These are phyloP conservation scores for Drosophila subobscura DNA, from an alignment of 1,140 invertebrate species.

Conservation along the genomic window DNA sequence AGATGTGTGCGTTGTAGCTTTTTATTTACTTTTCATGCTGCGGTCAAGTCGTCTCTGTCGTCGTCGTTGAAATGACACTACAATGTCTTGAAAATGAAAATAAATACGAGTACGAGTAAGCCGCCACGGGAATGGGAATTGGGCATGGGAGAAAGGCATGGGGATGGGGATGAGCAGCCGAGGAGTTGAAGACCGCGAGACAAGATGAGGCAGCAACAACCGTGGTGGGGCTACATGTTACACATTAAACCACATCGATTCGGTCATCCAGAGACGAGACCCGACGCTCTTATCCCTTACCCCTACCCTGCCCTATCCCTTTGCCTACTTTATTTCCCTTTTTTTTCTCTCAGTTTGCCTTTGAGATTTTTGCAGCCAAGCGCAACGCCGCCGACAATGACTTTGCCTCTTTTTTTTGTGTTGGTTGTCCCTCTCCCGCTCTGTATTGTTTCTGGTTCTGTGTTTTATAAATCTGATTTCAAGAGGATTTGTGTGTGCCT, in stretches of 20 bases:
- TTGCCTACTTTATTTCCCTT: background rate
- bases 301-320: slow-evolving; percentile 19
- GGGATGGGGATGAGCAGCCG: no score
- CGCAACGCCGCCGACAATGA: slow-evolving; percentile 76
- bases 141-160: background rate
- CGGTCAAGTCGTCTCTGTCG: slow-evolving; percentile 29
- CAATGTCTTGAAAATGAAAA: slow-evolving; percentile 80
- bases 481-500: slow-evolving; percentile 81
- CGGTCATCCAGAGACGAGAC: background rate
- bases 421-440: background rate
- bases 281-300: background rate
- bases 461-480: slow-evolving; percentile 82
- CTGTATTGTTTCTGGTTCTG: slow-evolving; percentile 31
- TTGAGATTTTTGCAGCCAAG: slow-evolving; percentile 74
- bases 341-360: slow-evolving; percentile 68
- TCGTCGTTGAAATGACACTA: slow-evolving; percentile 77
- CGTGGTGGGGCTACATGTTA: slow-evolving; percentile 63
- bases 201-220: no score
- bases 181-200: no score
- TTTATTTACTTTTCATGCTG: slow-evolving; percentile 78
- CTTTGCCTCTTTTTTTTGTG: slow-evolving; percentile 64
- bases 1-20: slow-evolving; percentile 36
- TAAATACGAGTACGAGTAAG: slow-evolving; percentile 60
- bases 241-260: slow-evolving; percentile 65
- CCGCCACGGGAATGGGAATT: slow-evolving; percentile 31